Conservation (phyloP, 1,140 invertebrate genomes). For the Drosophila prosaltans region DNA sequence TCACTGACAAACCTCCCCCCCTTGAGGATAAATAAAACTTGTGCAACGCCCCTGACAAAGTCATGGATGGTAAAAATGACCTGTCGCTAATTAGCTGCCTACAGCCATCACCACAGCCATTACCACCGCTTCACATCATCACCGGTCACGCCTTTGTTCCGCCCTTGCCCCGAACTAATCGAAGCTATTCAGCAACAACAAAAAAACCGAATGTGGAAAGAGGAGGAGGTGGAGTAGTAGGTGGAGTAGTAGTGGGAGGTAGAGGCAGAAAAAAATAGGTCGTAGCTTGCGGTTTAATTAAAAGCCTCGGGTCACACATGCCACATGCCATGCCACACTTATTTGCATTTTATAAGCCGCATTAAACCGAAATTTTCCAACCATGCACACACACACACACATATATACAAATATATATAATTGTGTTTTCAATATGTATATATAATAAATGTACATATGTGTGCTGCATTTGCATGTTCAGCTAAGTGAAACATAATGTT, state of each 20-base stretch:
- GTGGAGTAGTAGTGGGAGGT: neutral
- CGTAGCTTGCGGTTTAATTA: constrained; percentile 51
- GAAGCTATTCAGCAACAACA: constrained; percentile 27
- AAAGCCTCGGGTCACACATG: constrained; percentile 24
- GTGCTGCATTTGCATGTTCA: constrained; percentile 31
- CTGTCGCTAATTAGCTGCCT: constrained; percentile 65
- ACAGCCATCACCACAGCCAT: constrained; percentile 30
- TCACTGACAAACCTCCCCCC: neutral
- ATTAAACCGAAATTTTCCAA: constrained; percentile 19
- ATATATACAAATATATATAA: neutral
- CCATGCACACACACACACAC: constrained; percentile 5
- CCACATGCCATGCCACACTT: constrained; percentile 29
- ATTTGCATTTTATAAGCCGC: constrained; percentile 53
- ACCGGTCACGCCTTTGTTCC: constrained; percentile 44
- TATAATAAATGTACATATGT: constrained; percentile 26
- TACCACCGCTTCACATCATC: constrained; percentile 22
- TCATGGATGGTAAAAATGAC: constrained; percentile 13
- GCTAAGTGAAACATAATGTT: constrained; percentile 49
- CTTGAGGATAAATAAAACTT: neutral
- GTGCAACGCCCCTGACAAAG: neutral
- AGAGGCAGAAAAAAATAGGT: neutral
- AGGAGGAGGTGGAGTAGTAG: neutral
- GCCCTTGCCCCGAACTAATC: constrained; percentile 34
- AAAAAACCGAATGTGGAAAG: neutral
- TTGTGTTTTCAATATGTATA: constrained; percentile 33